A percentile compares a stretch with the other conserved stretches of the same genome.
These are phyloP conservation scores for Pantherophis alleghaniensis DNA, from an alignment of 2,797 vertebrate genomes.

Conservation along the genomic window DNA sequence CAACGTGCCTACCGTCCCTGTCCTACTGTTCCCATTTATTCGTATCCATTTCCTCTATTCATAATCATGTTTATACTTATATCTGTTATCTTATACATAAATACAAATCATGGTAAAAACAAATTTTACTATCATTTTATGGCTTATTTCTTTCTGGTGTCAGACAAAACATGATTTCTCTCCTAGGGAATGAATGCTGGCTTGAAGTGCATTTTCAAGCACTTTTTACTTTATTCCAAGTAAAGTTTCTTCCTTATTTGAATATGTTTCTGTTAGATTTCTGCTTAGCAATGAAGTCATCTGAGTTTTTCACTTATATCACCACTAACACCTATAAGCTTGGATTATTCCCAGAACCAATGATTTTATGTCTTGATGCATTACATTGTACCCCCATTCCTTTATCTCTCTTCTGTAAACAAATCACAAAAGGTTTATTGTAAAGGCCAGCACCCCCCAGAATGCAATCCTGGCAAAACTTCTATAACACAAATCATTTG, in stretches of 20 bases:
- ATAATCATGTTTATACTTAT: no score
- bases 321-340: not conserved
- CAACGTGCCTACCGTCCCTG: no score
- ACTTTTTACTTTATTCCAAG: not conserved
- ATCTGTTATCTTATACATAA: no score
- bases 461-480: not conserved
- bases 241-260: not conserved
- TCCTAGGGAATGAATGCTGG: not conserved
- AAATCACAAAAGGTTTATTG: not conserved
- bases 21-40: no score
- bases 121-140: not conserved
- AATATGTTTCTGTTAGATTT: not conserved
- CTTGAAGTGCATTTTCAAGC: not conserved
- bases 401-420: constrained; percentile 5
- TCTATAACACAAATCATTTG: not conserved
- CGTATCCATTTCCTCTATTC: no score
- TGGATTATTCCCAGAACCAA: constrained; percentile 2
- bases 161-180: not conserved
- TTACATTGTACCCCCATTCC: not conserved
- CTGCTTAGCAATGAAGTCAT: not conserved
- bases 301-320: not conserved
- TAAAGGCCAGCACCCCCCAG: not conserved
- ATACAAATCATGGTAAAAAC: not conserved
- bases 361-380: not conserved
- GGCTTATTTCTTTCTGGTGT: not conserved